A percentile compares a stretch with the other conserved stretches of the same genome.
phyloP scores from a whole-genome alignment of 2,113 vertebrate species.

The Crypturellus undulatus region DNA sequence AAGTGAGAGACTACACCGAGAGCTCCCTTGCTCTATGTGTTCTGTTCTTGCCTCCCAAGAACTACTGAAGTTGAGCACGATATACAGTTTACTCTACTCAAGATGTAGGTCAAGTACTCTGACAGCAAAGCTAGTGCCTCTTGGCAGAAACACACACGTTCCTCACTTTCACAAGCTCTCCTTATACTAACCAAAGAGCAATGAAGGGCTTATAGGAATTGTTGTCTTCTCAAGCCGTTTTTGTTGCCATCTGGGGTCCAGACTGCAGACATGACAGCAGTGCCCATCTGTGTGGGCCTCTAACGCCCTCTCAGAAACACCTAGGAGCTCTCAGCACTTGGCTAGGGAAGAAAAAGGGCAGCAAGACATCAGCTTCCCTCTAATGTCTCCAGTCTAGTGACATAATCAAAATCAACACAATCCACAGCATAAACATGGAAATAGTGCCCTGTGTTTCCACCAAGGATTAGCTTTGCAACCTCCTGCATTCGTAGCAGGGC shows the following conservation, averaged over 20 bases:
- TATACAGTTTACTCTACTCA: neutral
- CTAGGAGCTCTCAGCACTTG: fast-evolving
- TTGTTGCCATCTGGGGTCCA: neutral
- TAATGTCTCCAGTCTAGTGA: neutral
- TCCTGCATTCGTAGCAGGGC: neutral
- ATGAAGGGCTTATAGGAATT: neutral
- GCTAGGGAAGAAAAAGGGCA: neutral
- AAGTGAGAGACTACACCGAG: neutral
- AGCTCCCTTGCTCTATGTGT: neutral
- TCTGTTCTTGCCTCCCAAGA: neutral
- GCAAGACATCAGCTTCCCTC: neutral
- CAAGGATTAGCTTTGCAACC: neutral
- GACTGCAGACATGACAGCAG: neutral
- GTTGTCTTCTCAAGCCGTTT: neutral
- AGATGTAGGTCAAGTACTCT: neutral
- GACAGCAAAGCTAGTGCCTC: neutral
- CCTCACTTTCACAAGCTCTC: neutral
- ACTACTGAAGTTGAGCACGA: neutral
- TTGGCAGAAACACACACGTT: neutral
- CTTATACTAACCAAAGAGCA: neutral
- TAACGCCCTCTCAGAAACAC: neutral
- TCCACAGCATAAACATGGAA: neutral
- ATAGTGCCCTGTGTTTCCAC: neutral
- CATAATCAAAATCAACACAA: neutral
- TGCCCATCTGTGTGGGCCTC: neutral